phyloP scores from a whole-genome alignment of 2,888 invertebrate species.

The Papilio demoleus region DNA sequence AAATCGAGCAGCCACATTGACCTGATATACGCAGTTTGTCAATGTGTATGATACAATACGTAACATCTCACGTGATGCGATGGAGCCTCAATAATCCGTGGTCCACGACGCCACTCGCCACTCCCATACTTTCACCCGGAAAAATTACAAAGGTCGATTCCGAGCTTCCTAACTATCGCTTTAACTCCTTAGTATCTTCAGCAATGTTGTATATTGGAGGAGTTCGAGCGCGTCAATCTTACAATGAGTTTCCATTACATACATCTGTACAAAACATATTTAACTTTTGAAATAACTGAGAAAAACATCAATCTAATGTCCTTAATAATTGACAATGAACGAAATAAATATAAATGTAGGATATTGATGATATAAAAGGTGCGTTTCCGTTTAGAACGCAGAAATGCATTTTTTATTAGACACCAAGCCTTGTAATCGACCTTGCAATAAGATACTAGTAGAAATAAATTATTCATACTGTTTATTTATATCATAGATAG shows the following conservation, averaged over 20 bases:
- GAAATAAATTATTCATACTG: neutral
- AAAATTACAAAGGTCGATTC: constrained; percentile 42
- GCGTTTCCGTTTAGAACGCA: neutral
- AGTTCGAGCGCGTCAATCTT: neutral
- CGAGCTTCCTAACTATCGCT: constrained; percentile 23
- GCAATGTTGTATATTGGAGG: neutral
- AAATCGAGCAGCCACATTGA: constrained; percentile 27
- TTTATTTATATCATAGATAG: neutral
- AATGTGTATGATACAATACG: constrained; percentile 33
- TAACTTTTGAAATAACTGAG: neutral
- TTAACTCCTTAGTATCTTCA: constrained; percentile 15
- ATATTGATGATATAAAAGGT: constrained; percentile 9
- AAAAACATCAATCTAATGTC: neutral
- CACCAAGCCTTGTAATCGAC: neutral
- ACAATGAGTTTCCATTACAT: neutral
- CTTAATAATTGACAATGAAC: neutral
- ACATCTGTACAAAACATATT: neutral
- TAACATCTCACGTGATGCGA: constrained; percentile 36
- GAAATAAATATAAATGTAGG: neutral
- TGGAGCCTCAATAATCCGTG: constrained; percentile 34
- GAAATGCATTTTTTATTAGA: constrained; percentile 1
- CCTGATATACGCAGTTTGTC: constrained; percentile 33
- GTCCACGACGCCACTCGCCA: constrained; percentile 40
- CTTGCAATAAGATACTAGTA: neutral
- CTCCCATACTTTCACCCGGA: constrained; percentile 50